A percentile compares a stretch with the other conserved stretches of the same genome.
Evolutionary conservation across 2,888 invertebrate genomes (phyloP).

Genomic region (Melitaea athalia): DNA sequence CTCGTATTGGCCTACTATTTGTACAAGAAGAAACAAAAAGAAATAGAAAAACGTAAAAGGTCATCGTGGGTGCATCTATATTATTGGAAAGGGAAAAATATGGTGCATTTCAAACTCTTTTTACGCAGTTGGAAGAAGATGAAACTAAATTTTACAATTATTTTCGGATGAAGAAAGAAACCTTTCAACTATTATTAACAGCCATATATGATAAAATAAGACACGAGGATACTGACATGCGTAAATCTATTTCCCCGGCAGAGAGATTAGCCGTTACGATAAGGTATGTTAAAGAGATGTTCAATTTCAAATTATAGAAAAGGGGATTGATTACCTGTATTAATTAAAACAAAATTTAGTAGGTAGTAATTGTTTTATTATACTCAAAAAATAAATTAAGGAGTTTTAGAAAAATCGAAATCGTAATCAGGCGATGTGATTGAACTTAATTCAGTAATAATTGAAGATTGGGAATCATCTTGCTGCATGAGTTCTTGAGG

Average conservation of each 20-base stretch:
- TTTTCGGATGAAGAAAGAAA: slow-evolving; percentile 5
- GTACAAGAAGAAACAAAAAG: slow-evolving; percentile 46
- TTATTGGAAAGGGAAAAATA: neutral
- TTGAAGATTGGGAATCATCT: slow-evolving; percentile 3
- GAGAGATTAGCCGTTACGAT: neutral
- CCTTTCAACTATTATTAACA: slow-evolving; percentile 1
- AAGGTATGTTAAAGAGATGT: slow-evolving; percentile 29
- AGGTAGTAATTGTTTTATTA: slow-evolving; percentile 34
- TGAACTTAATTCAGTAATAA: neutral
- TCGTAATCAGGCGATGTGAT: slow-evolving; percentile 41
- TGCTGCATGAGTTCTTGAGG: slow-evolving; percentile 2
- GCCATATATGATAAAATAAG: neutral
- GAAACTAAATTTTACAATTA: slow-evolving; percentile 9
- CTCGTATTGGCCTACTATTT: slow-evolving; percentile 42
- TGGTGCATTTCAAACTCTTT: slow-evolving; percentile 5
- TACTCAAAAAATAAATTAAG: slow-evolving; percentile 1
- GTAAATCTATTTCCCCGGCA: neutral
- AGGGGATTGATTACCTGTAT: neutral
- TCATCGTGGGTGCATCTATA: slow-evolving; percentile 24
- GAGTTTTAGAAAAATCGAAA: slow-evolving; percentile 43
- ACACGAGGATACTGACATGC: neutral
- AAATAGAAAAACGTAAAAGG: slow-evolving; percentile 44
- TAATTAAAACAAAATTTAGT: slow-evolving; percentile 43
- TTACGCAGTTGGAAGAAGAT: no score
- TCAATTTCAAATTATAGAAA: slow-evolving; percentile 9